Evolutionary conservation across 2,797 vertebrate genomes (phyloP).

Genomic region (Valencia hispanica): DNA sequence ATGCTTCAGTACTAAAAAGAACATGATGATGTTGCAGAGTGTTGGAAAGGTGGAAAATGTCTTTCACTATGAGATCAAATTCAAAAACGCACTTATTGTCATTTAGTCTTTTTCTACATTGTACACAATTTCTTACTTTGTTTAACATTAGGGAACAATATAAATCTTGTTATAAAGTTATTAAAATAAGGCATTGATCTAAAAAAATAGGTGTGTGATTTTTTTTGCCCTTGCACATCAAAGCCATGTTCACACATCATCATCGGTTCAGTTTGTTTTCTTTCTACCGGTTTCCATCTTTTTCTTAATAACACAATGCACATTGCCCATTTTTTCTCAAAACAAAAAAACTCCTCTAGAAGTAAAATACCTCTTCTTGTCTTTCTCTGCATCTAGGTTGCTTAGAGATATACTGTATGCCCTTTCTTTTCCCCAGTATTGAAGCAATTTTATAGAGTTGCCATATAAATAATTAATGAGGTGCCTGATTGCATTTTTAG

Average conservation of each 20-base stretch:
- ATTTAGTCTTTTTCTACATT: background rate
- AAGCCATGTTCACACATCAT: background rate
- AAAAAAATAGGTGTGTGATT: background rate
- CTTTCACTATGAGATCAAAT: background rate
- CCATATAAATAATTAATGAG: background rate
- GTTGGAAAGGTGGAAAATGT: background rate
- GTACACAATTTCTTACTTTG: background rate
- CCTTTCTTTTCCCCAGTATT: background rate
- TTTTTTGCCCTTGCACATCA: background rate
- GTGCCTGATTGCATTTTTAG: background rate
- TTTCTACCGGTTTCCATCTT: background rate
- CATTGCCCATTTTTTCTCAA: background rate
- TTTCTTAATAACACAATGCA: background rate
- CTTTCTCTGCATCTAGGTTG: background rate
- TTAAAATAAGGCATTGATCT: background rate
- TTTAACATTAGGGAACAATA: background rate
- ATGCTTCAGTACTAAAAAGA: conserved; percentile 26
- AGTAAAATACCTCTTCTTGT: background rate
- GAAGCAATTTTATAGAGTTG: background rate
- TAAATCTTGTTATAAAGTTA: background rate
- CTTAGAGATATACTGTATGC: background rate
- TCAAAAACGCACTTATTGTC: background rate
- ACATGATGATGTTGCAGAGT: background rate
- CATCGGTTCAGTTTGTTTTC: background rate
- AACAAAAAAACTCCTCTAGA: background rate